Base-by-base conservation (phyloP, 2,797 vertebrate species). In the Tadarida brasiliensis region DNA sequence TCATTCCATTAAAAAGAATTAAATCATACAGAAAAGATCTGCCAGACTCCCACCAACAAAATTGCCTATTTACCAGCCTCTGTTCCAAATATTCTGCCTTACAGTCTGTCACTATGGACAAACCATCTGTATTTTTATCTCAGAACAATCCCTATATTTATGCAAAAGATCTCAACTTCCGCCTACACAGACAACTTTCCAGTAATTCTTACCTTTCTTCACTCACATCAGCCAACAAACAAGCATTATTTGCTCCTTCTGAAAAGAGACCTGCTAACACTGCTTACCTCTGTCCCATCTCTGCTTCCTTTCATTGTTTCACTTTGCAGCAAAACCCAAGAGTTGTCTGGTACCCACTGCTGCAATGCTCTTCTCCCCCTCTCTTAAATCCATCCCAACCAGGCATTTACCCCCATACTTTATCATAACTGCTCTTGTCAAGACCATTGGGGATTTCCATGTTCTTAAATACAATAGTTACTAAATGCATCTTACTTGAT, bases 111-210 rank as follows among this genome's bases (percentile, higher is more conserved):
- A 87, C 54, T 65, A 28, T 47, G 17, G 17, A 70, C 1, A 51
- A 81, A 57, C 15, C 39, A 59, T 61, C 74, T 63, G 9, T 61
- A 33, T 39, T 83, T 19, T 54, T 83, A 47, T 70, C 33, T 94
- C 81, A 61, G 68, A 47, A 22, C 17, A 78, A 17, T 61, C 1
- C 33, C 54, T 70, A 33, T 9, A 26, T 49, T 63, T 67, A 22
- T 85, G 15, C 54, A 76, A 80, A 93, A 30, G 22, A 86, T 44
- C 54, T 77, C 26, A 61, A 22, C 54, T 73, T 74, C 77, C 81
- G 33, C 30, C 56, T 71, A 67, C 22, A 89, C 12, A 86, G 54
- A 17, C 20, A 78, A 5, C 12, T 7, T 54, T 63, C 74, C 56
- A 91, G 17, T 17, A 67, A 86, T 67, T 67, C 33, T 83, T 24